A percentile compares a stretch with the other conserved stretches of the same genome.
These are phyloP conservation scores for Ibycter americanus DNA, from an alignment of 2,797 vertebrate species.

Conservation along the genomic window DNA sequence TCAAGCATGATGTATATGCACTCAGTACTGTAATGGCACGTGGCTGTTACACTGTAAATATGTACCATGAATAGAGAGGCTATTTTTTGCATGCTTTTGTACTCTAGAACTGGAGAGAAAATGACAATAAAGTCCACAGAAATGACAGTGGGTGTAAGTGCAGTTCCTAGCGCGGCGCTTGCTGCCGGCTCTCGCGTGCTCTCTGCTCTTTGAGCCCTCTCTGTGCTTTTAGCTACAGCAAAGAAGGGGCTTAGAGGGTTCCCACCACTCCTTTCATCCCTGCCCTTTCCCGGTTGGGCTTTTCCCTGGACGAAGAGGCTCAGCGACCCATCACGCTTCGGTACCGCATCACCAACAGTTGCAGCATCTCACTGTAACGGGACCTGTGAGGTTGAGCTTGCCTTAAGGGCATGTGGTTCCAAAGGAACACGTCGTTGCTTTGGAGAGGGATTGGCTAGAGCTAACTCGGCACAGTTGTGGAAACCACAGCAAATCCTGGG, in stretches of 20 bases:
- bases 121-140: constrained; percentile 75
- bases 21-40: constrained; percentile 65
- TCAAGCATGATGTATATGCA: constrained; percentile 77
- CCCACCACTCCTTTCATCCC: accelerated
- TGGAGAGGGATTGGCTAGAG: neutral
- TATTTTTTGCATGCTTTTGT: constrained; percentile 96
- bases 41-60: constrained; percentile 86
- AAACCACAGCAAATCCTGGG: neutral
- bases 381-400: neutral
- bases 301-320: neutral
- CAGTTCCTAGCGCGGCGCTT: neutral
- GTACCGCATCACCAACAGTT: too few relatives aligned
- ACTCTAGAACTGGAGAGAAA: constrained; percentile 76
- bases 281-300: neutral
- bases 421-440: accelerated
- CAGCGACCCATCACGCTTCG: accelerated
- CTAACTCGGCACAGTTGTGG: accelerated
- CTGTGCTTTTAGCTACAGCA: neutral
- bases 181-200: neutral
- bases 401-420: neutral
- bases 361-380: neutral
- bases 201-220: neutral
- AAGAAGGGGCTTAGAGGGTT: neutral
- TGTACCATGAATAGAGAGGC: constrained; percentile 87
- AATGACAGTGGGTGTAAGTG: neutral